Conservation (phyloP, 2,888 invertebrate species). For the Oligia latruncula region DNA sequence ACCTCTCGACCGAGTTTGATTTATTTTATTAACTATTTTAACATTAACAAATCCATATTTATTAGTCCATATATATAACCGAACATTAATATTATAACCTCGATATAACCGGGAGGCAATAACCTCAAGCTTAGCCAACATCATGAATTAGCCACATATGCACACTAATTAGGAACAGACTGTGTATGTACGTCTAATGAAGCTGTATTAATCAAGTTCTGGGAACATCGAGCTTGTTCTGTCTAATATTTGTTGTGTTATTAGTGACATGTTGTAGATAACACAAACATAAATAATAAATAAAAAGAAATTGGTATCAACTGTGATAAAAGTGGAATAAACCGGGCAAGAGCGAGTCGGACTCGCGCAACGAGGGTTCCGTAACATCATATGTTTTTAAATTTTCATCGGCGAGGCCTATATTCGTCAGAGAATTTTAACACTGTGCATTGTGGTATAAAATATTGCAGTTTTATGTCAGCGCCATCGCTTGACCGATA, state of each 20-base stretch:
- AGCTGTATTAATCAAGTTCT: conserved; percentile 8
- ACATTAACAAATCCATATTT: too few relatives aligned
- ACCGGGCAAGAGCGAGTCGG: too few relatives aligned
- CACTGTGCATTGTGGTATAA: too few relatives aligned
- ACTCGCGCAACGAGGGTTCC: too few relatives aligned
- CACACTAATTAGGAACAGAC: conserved; percentile 14
- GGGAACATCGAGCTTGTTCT: background rate
- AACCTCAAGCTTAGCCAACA: background rate
- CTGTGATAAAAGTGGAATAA: background rate
- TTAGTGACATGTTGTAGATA: background rate
- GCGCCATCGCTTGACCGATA: too few relatives aligned
- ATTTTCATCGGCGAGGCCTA: too few relatives aligned
- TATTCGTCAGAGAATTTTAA: too few relatives aligned
- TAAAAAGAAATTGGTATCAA: background rate
- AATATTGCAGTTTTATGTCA: too few relatives aligned
- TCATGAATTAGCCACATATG: conserved; percentile 7
- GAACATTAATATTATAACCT: conserved; percentile 3
- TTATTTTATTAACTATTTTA: too few relatives aligned
- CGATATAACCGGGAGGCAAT: background rate
- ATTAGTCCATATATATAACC: too few relatives aligned
- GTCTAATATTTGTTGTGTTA: too few relatives aligned
- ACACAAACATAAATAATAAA: background rate
- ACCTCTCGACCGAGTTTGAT: background rate
- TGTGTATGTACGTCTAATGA: background rate
- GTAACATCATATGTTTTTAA: too few relatives aligned